Conservation (phyloP, 2,888 invertebrate species). For the Dorcus parallelipipedus region DNA sequence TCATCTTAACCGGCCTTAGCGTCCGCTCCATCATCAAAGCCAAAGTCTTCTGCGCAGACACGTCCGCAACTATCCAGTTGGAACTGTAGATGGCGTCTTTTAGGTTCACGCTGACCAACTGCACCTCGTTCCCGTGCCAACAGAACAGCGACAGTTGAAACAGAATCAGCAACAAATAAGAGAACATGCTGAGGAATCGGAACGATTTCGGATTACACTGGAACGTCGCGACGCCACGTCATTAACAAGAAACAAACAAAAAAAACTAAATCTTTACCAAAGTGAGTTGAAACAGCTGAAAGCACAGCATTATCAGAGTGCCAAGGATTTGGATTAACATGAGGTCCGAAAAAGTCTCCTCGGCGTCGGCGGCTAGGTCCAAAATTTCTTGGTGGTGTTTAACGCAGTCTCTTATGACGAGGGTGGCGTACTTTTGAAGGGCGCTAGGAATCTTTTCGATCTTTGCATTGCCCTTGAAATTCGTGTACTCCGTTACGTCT, state of each 20-base stretch:
- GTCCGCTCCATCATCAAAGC: conserved; percentile 49
- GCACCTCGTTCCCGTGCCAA: conserved; percentile 31
- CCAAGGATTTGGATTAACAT: conserved; percentile 21
- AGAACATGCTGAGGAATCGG: conserved; percentile 22
- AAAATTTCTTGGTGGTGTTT: conserved; percentile 21
- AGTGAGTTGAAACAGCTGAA: conserved; percentile 23
- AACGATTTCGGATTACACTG: conserved; percentile 8
- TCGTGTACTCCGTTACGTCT: neutral
- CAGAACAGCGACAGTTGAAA: conserved; percentile 29
- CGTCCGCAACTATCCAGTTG: conserved; percentile 28
- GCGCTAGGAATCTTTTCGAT: neutral
- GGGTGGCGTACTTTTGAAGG: conserved; percentile 9
- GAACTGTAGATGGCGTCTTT: conserved; percentile 29
- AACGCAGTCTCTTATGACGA: conserved; percentile 8
- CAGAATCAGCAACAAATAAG: conserved; percentile 24
- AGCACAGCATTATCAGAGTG: conserved; percentile 16
- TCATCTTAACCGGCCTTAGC: conserved; percentile 49
- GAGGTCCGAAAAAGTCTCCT: conserved; percentile 17
- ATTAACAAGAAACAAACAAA: neutral
- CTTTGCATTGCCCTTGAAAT: neutral
- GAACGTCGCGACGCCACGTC: conserved; percentile 16
- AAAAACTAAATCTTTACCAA: conserved; percentile 12
- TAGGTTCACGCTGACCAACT: conserved; percentile 25
- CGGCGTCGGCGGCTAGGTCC: conserved; percentile 16
- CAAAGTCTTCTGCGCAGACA: conserved; percentile 33